Conservation (phyloP, 2,888 invertebrate species). For the Platycnemis pennipes region DNA sequence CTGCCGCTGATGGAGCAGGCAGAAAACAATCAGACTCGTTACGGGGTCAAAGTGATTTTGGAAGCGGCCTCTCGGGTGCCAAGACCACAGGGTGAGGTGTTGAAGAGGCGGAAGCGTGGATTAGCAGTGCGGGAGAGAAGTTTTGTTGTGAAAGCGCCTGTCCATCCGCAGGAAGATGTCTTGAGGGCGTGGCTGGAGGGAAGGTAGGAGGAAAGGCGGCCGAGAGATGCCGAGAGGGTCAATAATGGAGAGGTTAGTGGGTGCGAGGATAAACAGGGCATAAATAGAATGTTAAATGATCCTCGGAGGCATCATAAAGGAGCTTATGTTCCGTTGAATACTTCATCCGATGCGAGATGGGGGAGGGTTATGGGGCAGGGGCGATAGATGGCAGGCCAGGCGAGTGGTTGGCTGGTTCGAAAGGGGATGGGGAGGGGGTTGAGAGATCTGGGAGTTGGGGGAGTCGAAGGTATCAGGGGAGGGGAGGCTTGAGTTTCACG, state of each 20-base stretch:
- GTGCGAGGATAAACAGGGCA: background rate
- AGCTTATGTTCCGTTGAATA: constrained; percentile 10
- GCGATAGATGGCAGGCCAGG: background rate
- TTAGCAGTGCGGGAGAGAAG: background rate
- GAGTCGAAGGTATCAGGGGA: background rate
- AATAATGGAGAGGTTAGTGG: background rate
- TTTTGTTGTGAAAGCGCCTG: background rate
- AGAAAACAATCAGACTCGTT: background rate
- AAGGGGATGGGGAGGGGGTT: background rate
- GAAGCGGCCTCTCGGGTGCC: background rate
- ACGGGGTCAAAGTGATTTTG: background rate
- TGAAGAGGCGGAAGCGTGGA: background rate
- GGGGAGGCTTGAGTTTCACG: background rate
- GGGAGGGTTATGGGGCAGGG: background rate
- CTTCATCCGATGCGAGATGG: constrained; percentile 9
- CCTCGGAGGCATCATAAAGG: constrained; percentile 48
- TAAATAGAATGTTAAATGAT: constrained; percentile 49
- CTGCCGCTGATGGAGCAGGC: background rate
- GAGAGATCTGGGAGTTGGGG: background rate
- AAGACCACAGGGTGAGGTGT: background rate
- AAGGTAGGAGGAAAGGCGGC: background rate
- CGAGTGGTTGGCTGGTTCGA: background rate
- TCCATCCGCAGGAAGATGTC: background rate
- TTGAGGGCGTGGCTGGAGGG: background rate
- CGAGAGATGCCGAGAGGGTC: background rate